A percentile compares a stretch with the other conserved stretches of the same genome.
phyloP scores from a whole-genome alignment of 2,888 invertebrate genomes.

The Cephus spinipes region DNA sequence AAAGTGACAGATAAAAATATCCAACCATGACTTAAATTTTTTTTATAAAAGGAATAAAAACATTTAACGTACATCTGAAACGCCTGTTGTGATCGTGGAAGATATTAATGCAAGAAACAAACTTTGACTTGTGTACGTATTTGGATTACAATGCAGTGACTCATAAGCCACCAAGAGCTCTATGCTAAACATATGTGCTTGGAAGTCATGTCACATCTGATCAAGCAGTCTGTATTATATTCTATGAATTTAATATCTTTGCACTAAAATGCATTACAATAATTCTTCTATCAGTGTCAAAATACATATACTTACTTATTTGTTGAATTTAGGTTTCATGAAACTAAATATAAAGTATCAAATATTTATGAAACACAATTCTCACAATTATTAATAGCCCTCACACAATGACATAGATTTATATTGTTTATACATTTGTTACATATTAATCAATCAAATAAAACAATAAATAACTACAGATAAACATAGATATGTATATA shows the following conservation, averaged over 20 bases:
- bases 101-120: background rate
- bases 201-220: background rate
- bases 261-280: too few species aligned
- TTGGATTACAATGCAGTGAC: background rate
- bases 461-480: background rate
- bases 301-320: too few species aligned
- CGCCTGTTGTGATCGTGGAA: background rate
- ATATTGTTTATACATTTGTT: background rate
- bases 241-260: too few species aligned
- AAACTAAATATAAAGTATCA: background rate
- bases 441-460: background rate
- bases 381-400: background rate
- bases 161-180: background rate
- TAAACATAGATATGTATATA: background rate
- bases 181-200: background rate
- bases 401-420: background rate
- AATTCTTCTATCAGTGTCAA: too few species aligned
- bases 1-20: background rate
- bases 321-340: background rate
- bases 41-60: background rate
- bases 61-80: background rate
- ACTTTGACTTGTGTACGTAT: background rate
- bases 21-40: background rate
- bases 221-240: too few species aligned
- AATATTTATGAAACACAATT: background rate